Evolutionary conservation across 2,888 invertebrate genomes (phyloP).

Genomic region (Clitarchus hookeri): DNA sequence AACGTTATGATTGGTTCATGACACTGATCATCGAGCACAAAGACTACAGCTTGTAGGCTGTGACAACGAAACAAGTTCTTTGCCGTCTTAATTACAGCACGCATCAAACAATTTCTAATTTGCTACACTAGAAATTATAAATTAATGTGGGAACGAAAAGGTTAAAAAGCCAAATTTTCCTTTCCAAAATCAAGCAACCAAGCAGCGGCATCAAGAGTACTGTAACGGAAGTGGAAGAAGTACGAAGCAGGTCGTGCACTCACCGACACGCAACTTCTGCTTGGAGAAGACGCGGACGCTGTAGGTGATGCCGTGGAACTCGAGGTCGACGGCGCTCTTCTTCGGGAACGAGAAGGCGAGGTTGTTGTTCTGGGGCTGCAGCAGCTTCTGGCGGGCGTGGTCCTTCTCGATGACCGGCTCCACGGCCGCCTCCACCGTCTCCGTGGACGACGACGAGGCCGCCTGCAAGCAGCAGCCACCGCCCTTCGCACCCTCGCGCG

Average conservation of each 20-base stretch:
- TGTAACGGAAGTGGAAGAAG: no score
- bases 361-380: constrained; percentile 17
- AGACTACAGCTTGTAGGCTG: no score
- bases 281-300: constrained; percentile 63
- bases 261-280: constrained; percentile 63
- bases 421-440: not conserved
- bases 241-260: constrained; percentile 50
- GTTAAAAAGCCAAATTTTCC: no score
- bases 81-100: no score
- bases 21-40: no score
- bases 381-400: not conserved
- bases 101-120: no score
- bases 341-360: constrained; percentile 53
- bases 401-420: not conserved
- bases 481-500: not conserved
- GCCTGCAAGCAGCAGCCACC: not conserved
- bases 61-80: no score
- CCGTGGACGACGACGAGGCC: not conserved
- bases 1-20: no score
- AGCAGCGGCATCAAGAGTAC: no score
- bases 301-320: constrained; percentile 71
- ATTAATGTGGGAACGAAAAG: no score
- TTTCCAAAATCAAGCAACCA: no score
- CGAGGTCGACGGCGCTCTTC: constrained; percentile 68
- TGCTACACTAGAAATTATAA: no score